Percentiles rank a stretch among this genome's conserved stretches.
Evolutionary conservation across 2,113 vertebrate genomes (phyloP).

Genomic region (Vulpes vulpes): DNA sequence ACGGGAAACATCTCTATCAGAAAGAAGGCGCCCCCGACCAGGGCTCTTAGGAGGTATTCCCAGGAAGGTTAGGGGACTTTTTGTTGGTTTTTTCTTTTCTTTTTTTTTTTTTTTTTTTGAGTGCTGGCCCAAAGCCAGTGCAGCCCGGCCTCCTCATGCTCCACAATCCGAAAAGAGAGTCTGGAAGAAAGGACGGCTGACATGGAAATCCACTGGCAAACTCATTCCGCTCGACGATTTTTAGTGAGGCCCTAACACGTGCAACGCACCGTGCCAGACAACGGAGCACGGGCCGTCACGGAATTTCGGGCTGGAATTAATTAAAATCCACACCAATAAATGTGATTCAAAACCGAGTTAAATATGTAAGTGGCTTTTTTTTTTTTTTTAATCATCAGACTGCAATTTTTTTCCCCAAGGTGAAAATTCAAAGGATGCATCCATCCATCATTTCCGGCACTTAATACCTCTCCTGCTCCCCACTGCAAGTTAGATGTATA

Average conservation of each 20-base stretch:
- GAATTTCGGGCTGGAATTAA: neutral
- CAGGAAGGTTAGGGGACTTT: neutral
- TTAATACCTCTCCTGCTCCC: neutral
- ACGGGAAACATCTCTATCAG: constrained; percentile 63
- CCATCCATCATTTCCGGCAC: neutral
- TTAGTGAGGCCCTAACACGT: neutral
- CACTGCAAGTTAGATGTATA: neutral
- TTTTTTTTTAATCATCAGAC: neutral
- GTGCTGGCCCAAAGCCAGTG: neutral
- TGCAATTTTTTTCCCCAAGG: neutral
- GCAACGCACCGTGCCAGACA: neutral
- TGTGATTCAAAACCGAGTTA: neutral
- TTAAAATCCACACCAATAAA: constrained; percentile 24
- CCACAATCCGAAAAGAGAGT: neutral
- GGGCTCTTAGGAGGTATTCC: neutral
- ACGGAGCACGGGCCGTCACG: neutral
- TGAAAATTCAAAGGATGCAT: neutral
- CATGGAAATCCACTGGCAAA: neutral
- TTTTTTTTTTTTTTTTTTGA: neutral
- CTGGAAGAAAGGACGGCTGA: neutral
- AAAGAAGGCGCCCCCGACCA: constrained; percentile 24
- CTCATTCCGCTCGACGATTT: neutral
- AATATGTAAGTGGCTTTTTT: neutral
- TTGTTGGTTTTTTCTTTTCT: neutral
- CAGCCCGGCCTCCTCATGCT: neutral